Conservation (phyloP, 2,797 vertebrate species). For the Lates japonicus region DNA sequence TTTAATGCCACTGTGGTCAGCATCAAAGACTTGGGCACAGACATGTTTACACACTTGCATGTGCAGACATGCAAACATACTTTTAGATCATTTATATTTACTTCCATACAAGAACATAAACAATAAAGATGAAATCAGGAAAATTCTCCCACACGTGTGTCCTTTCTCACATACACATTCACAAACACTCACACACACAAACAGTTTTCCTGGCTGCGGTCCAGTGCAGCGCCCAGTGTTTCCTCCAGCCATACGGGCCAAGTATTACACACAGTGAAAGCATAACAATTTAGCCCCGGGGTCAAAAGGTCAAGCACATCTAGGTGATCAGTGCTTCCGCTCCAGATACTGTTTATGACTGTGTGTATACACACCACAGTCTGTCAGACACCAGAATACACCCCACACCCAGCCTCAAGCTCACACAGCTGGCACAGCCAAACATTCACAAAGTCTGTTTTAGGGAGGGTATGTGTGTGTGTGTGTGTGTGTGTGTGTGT, state of each 20-base stretch:
- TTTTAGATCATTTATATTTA: slow-evolving; percentile 72
- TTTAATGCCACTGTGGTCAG: slow-evolving; percentile 67
- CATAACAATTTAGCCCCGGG: slow-evolving; percentile 60
- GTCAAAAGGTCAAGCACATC: slow-evolving; percentile 76
- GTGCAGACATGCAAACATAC: slow-evolving; percentile 63
- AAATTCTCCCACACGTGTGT: slow-evolving; percentile 25
- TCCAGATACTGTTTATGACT: slow-evolving; percentile 82
- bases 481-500: slow-evolving; percentile 2
- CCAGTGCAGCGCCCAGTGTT: slow-evolving; percentile 37
- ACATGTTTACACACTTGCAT: slow-evolving; percentile 68
- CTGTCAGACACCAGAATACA: slow-evolving; percentile 79
- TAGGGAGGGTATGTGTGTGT: slow-evolving; percentile 10
- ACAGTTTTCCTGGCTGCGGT: slow-evolving; percentile 30
- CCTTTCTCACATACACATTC: slow-evolving; percentile 31
- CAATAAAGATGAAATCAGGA: slow-evolving; percentile 53
- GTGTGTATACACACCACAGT: slow-evolving; percentile 81
- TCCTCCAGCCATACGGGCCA: slow-evolving; percentile 27
- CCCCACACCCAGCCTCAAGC: slow-evolving; percentile 75
- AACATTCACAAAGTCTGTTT: slow-evolving; percentile 77
- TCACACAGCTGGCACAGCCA: slow-evolving; percentile 80
- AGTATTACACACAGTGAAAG: slow-evolving; percentile 61
- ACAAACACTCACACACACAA: slow-evolving; percentile 25
- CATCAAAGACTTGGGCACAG: slow-evolving; percentile 72
- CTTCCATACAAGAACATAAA: slow-evolving; percentile 61
- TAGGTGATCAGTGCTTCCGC: slow-evolving; percentile 79